Evolutionary conservation across 2,888 invertebrate genomes (phyloP).

Genomic region (Oscheius sp.): DNA sequence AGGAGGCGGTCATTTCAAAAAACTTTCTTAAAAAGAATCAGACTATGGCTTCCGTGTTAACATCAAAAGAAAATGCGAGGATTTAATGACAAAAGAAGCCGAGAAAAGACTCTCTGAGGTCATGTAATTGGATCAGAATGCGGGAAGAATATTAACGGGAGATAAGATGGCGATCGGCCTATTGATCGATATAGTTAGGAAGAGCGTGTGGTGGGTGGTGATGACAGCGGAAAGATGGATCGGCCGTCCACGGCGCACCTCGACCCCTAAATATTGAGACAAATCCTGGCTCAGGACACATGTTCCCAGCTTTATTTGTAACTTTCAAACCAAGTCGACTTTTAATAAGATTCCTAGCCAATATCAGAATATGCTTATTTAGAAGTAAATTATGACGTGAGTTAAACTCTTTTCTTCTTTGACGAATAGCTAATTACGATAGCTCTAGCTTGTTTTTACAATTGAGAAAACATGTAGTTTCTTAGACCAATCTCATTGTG

Average conservation of each 20-base stretch:
- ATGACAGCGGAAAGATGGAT: conserved; percentile 29
- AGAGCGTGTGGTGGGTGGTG: conserved; percentile 25
- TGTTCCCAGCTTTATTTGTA: background rate
- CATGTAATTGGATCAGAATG: conserved; percentile 22
- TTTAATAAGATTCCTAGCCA: too few species aligned
- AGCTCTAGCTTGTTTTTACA: too few species aligned
- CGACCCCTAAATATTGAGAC: conserved; percentile 30
- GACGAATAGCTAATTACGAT: too few species aligned
- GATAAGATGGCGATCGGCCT: conserved; percentile 27
- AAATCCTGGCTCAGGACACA: conserved; percentile 22
- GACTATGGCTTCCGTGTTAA: background rate
- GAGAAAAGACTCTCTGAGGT: background rate
- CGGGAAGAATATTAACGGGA: conserved; percentile 12
- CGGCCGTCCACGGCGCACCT: conserved; percentile 24
- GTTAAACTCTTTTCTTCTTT: too few species aligned
- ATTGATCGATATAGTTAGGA: conserved; percentile 31
- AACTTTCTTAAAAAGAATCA: background rate
- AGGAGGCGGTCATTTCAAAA: conserved; percentile 8
- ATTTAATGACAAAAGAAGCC: background rate
- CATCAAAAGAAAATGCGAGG: background rate
- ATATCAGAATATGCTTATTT: too few species aligned
- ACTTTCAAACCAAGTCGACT: too few species aligned
- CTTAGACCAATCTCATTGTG: too few species aligned
- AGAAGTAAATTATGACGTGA: too few species aligned
- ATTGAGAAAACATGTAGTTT: too few species aligned